Evolutionary conservation across 2,113 vertebrate genomes (phyloP).

Genomic region (Dicentrarchus labrax): DNA sequence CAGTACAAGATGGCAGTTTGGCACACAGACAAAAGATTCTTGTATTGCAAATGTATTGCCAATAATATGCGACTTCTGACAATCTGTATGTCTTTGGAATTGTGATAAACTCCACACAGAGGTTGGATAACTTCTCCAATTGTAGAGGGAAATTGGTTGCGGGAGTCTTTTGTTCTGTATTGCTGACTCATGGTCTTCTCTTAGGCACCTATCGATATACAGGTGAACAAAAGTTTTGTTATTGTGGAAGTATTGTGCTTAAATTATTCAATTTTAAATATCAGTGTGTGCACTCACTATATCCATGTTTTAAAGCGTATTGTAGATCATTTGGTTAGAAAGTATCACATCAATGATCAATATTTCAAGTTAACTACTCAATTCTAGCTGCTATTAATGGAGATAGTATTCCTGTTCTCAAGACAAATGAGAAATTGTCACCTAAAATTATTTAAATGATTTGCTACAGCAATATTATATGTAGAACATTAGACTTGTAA

Average conservation of each 20-base stretch:
- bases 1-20: not conserved
- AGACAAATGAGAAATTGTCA: not conserved
- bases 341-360: not conserved
- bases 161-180: not conserved
- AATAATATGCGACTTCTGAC: not conserved
- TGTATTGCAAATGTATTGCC: not conserved
- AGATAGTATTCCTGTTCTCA: not conserved
- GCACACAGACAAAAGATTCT: not conserved
- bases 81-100: constrained; percentile 4
- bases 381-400: not conserved
- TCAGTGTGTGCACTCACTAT: not conserved
- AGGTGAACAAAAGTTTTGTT: not conserved
- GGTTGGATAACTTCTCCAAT: not conserved
- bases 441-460: not conserved
- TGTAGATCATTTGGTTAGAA: constrained; percentile 4
- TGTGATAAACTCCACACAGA: not conserved
- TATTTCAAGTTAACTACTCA: constrained; percentile 22
- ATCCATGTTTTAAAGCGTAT: constrained; percentile 5
- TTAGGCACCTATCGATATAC: too few species aligned
- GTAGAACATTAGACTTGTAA: not conserved
- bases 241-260: not conserved
- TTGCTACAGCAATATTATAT: not conserved
- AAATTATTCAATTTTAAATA: not conserved
- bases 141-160: not conserved
- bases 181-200: too few species aligned